phyloP scores from a whole-genome alignment of 2,888 invertebrate species.

The Norana najaformis region DNA sequence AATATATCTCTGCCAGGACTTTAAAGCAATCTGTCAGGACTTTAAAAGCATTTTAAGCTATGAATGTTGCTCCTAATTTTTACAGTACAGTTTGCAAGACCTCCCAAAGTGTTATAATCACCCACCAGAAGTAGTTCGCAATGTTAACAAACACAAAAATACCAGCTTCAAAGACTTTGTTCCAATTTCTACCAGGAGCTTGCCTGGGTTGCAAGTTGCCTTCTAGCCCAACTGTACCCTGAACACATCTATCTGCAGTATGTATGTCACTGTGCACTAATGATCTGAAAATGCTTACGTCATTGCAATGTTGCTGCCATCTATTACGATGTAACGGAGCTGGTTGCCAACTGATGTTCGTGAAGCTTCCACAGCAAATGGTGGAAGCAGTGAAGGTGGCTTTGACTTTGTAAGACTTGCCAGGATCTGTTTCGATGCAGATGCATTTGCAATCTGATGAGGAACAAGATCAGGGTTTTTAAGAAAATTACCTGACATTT shows the following conservation, averaged over 20 bases:
- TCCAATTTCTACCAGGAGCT: neutral
- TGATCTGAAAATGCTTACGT: conserved; percentile 65
- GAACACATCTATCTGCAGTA: neutral
- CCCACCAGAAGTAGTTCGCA: too few species aligned
- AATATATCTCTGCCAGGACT: too few species aligned
- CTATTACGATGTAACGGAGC: conserved; percentile 74
- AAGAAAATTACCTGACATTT: neutral
- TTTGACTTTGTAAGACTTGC: neutral
- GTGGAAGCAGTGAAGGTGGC: neutral
- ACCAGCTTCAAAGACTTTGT: neutral
- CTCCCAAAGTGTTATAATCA: neutral
- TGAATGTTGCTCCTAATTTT: neutral
- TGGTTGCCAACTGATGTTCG: neutral
- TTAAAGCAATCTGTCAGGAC: too few species aligned
- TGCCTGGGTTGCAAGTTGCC: neutral
- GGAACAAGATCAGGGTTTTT: neutral
- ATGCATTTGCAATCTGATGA: neutral
- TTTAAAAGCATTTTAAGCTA: too few species aligned
- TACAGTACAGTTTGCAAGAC: neutral
- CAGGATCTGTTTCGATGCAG: neutral
- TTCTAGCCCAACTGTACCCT: neutral
- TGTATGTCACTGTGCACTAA: neutral
- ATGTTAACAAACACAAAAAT: too few species aligned
- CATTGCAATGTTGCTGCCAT: conserved; percentile 82
- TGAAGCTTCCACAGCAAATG: neutral